Conservation (phyloP, 1,140 invertebrate species). For the Drosophila setifemur region DNA sequence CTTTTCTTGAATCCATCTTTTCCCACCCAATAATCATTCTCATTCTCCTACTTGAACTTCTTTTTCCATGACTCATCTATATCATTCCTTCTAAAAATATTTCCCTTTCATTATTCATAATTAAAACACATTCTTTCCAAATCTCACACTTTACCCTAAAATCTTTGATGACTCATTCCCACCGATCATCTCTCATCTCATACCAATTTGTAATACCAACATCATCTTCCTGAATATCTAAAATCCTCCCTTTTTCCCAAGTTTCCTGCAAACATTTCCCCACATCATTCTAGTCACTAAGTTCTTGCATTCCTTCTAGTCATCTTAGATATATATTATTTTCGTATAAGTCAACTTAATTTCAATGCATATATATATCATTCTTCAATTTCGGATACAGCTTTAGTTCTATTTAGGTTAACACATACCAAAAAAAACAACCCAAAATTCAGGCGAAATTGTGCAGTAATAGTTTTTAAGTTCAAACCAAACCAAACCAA, state of each 20-base stretch:
- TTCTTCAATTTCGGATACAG: slow-evolving; percentile 48
- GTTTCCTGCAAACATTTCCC: background rate
- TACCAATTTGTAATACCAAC: background rate
- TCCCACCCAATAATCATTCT: too few relatives aligned
- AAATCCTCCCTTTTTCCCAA: background rate
- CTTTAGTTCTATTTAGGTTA: slow-evolving; percentile 46
- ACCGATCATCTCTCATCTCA: background rate
- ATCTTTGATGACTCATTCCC: slow-evolving; percentile 11
- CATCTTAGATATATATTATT: slow-evolving; percentile 5
- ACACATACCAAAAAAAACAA: slow-evolving; percentile 45
- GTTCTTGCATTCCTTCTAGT: slow-evolving; percentile 43
- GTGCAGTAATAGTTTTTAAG: slow-evolving; percentile 80
- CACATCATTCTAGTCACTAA: slow-evolving; percentile 35
- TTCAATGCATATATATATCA: slow-evolving; percentile 6
- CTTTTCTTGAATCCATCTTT: background rate
- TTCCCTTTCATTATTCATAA: background rate
- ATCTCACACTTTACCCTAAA: background rate
- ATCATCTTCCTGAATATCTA: background rate
- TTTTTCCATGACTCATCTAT: too few relatives aligned
- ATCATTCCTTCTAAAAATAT: background rate
- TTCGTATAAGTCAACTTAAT: slow-evolving; percentile 26
- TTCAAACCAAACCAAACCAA: slow-evolving; percentile 27
- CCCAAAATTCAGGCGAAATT: slow-evolving; percentile 79
- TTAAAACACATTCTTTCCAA: background rate
- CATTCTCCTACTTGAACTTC: too few relatives aligned